phyloP scores from a whole-genome alignment of 2,113 vertebrate genomes.

The Sphaerodactylus townsendi region DNA sequence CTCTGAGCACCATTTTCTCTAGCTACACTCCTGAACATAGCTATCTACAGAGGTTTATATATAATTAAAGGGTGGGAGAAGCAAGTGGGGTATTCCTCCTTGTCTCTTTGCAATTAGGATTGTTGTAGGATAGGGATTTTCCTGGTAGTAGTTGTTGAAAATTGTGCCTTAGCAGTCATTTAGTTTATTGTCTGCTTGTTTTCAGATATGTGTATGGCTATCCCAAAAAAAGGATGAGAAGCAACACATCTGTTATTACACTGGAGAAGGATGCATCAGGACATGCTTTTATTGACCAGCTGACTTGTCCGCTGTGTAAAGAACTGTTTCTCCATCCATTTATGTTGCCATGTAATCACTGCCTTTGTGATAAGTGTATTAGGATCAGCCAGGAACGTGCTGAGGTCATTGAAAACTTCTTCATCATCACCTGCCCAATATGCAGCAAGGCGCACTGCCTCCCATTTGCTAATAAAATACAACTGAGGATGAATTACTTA shows the following conservation, averaged over 20 bases:
- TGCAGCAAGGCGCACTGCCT: conserved; percentile 67
- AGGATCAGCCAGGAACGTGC: conserved; percentile 48
- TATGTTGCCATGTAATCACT: conserved; percentile 71
- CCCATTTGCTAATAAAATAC: conserved; percentile 61
- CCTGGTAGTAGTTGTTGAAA: too few relatives aligned
- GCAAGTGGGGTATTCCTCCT: too few relatives aligned
- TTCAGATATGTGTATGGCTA: conserved; percentile 46
- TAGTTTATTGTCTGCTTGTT: background rate
- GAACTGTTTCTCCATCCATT: conserved; percentile 66
- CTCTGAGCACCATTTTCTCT: too few relatives aligned
- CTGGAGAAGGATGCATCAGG: conserved; percentile 30
- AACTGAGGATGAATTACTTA: conserved; percentile 68
- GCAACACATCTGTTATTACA: background rate
- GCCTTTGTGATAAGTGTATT: conserved; percentile 63
- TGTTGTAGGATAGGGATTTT: too few relatives aligned
- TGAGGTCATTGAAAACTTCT: conserved; percentile 67
- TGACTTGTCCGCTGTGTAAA: conserved; percentile 64
- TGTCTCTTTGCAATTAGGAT: too few relatives aligned
- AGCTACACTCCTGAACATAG: too few relatives aligned
- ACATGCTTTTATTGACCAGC: conserved; percentile 39
- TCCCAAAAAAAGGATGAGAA: background rate
- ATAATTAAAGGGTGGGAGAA: too few relatives aligned
- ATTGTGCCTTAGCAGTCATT: background rate
- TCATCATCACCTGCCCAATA: conserved; percentile 64
- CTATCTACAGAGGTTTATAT: too few relatives aligned